Evolutionary conservation across 2,113 vertebrate species (phyloP), one percentile per base, ranked within the genome.

Genomic region (Xiphophorus couchianus): DNA sequence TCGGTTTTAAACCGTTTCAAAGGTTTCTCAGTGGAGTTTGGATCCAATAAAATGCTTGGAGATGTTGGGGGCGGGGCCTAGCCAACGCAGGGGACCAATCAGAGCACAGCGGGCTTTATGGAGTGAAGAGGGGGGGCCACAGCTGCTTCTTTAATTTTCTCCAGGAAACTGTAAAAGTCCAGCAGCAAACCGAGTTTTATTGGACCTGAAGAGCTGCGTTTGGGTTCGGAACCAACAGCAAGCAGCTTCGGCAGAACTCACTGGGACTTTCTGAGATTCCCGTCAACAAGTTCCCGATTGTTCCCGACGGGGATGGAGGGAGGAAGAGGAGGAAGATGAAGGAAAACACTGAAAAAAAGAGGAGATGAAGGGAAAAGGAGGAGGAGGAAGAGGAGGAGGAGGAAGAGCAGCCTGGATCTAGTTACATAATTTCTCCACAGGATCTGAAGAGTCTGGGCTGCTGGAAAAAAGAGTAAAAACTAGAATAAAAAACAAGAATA

Each of bases 391-490:
- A 29, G 11, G 5, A 31, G 51, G 75, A 31, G 67, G 60, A 48
- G 72, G 72, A 69, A 75, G 28, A 63, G 79, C 77, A 25, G 80
- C 62, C 74, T 82, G 82, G 17, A 83, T 90, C 84, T 71, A 83
- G 84, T 92, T 90, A 92, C 89, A 90, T 92, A 90, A 90, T 76
- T 76, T 35, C 78, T 82, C 73, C 22, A 81, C 83, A 77, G 83
- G 84, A 77, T 66, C 72, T 12, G 74, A 84, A 83, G 25, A n/a
- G 72, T 87, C 80, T 86, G 87, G 82, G 61, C 80, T 35, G 33
- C 33, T 35, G 33, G 0, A 37, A 37, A 35, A 37, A 10, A 37
- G 69, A 35, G 1, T 28, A 28, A 28, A 28, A 28, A 28, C 27
- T 28, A 28, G 27, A 28, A 28, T 28, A 37, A 37, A 37, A 83